phyloP scores from a whole-genome alignment of 2,797 vertebrate genomes.

The Ceryle rudis region DNA sequence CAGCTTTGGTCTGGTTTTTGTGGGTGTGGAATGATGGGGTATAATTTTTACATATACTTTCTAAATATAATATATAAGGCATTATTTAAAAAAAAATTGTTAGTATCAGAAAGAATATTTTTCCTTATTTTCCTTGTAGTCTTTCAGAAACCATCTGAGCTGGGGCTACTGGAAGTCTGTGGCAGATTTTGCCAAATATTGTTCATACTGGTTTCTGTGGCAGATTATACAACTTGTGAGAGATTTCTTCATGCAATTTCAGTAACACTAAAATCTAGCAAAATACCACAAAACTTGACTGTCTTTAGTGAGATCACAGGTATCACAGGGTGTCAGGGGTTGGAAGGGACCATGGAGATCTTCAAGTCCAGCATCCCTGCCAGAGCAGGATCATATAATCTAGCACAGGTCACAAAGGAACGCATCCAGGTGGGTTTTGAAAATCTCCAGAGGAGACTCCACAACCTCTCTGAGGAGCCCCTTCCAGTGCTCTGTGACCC shows the following conservation, averaged over 20 bases:
- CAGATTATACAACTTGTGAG: background rate
- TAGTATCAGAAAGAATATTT: background rate
- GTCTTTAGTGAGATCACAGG: background rate
- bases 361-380: too few species aligned
- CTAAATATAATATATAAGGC: background rate
- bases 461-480: too few species aligned
- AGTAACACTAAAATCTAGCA: background rate
- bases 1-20: background rate
- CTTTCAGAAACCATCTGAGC: background rate
- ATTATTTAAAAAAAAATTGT: background rate
- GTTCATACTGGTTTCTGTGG: background rate
- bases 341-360: too few species aligned
- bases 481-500: too few species aligned
- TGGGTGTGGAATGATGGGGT: background rate
- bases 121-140: background rate
- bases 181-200: background rate
- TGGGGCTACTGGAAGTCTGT: background rate
- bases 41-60: background rate
- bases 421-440: too few species aligned
- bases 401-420: too few species aligned
- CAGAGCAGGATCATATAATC: too few species aligned
- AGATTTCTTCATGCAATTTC: background rate
- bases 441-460: too few species aligned
- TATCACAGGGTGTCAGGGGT: too few species aligned
- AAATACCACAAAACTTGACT: background rate